These are phyloP conservation scores for Mugil cephalus DNA, from an alignment of 2,113 vertebrate species.

Conservation along the genomic window DNA sequence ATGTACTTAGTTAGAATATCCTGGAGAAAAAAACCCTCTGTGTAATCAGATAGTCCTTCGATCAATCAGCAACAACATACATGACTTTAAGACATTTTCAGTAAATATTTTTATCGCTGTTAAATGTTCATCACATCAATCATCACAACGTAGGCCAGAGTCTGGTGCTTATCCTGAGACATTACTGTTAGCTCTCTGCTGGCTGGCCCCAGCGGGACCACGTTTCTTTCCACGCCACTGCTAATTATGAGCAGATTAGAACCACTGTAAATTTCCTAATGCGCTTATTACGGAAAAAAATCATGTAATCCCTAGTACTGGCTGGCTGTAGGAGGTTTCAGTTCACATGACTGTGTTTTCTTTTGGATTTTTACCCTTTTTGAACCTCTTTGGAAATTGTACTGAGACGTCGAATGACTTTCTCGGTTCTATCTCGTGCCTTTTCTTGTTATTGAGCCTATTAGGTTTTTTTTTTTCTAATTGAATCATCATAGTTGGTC, in stretches of 20 bases:
- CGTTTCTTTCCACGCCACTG: conserved; percentile 61
- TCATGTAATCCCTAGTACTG: conserved; percentile 57
- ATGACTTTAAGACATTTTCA: too few relatives aligned
- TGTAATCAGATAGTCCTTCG: too few relatives aligned
- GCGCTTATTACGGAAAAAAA: conserved; percentile 72
- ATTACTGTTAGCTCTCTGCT: conserved; percentile 46
- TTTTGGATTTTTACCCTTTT: conserved; percentile 22
- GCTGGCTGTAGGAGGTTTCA: conserved; percentile 45
- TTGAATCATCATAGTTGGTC: conserved; percentile 24
- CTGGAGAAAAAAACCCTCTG: too few relatives aligned
- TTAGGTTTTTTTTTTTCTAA: neutral
- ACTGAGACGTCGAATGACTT: conserved; percentile 5
- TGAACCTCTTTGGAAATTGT: conserved; percentile 20
- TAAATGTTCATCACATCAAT: conserved; percentile 14
- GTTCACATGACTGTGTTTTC: conserved; percentile 64
- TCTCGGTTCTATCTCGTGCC: neutral
- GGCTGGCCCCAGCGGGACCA: conserved; percentile 63
- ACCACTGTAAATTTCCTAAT: conserved; percentile 72
- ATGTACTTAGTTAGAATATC: too few relatives aligned
- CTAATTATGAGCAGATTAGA: conserved; percentile 83
- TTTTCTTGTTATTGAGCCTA: conserved; percentile 3
- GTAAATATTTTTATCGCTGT: too few relatives aligned
- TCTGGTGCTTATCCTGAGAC: conserved; percentile 44
- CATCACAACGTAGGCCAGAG: conserved; percentile 37
- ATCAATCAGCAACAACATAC: too few relatives aligned